Evolutionary conservation across 2,888 invertebrate genomes (phyloP).

Genomic region (Byasa hedistus): DNA sequence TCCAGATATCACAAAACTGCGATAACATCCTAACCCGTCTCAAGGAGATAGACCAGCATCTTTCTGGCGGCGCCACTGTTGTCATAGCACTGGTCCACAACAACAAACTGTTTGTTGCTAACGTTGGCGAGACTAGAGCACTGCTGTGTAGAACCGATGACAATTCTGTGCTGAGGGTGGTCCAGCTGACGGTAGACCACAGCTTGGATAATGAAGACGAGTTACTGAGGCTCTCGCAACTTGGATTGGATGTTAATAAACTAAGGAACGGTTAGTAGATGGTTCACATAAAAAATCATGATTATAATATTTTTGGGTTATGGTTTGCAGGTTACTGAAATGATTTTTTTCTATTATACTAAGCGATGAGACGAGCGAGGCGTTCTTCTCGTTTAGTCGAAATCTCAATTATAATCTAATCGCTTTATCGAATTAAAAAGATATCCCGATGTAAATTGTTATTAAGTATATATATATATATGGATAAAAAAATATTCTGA

Average conservation of each 20-base stretch:
- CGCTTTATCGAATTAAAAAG: too few relatives aligned
- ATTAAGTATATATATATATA: too few relatives aligned
- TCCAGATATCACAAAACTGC: conserved; percentile 68
- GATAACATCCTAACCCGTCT: conserved; percentile 81
- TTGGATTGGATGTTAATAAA: conserved; percentile 86
- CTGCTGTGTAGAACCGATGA: conserved; percentile 88
- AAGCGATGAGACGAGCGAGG: too few relatives aligned
- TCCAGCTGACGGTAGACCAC: conserved; percentile 92
- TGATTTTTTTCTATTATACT: too few relatives aligned
- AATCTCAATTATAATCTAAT: too few relatives aligned
- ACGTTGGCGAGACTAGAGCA: conserved; percentile 88
- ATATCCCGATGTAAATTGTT: too few relatives aligned
- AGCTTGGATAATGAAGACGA: conserved; percentile 92
- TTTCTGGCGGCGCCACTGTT: conserved; percentile 91
- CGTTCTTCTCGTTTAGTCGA: too few relatives aligned
- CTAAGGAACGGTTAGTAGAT: conserved; percentile 81
- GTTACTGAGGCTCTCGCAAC: conserved; percentile 85
- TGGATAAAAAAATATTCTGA: too few relatives aligned
- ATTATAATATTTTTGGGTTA: too few relatives aligned
- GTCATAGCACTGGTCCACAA: conserved; percentile 89
- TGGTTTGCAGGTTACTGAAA: too few relatives aligned
- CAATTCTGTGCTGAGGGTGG: conserved; percentile 86
- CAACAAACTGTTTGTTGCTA: conserved; percentile 90
- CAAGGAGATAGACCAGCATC: conserved; percentile 86
- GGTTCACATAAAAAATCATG: not conserved